phyloP scores from a whole-genome alignment of 2,888 invertebrate species.

The Zeuzera pyrina region DNA sequence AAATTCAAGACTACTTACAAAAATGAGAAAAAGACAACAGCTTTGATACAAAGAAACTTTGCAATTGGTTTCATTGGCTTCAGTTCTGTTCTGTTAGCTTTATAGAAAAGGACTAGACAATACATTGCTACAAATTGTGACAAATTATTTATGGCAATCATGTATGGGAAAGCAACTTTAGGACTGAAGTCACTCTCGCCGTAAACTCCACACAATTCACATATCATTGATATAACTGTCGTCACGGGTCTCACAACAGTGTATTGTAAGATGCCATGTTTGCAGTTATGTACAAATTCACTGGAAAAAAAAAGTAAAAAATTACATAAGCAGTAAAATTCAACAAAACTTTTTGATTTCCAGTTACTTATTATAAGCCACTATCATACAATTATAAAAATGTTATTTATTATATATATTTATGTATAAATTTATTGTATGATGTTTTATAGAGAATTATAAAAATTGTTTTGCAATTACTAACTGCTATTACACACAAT shows the following conservation, averaged over 20 bases:
- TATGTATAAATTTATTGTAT: too few relatives aligned
- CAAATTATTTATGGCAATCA: slow-evolving; percentile 90
- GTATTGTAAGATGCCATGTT: slow-evolving; percentile 97
- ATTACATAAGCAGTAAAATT: too few relatives aligned
- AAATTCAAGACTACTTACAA: slow-evolving; percentile 88
- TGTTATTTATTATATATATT: too few relatives aligned
- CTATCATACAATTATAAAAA: too few relatives aligned
- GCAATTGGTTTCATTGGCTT: slow-evolving; percentile 94
- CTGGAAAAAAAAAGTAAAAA: slow-evolving; percentile 54
- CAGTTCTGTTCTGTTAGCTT: slow-evolving; percentile 88
- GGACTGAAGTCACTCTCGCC: slow-evolving; percentile 93
- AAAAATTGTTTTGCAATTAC: too few relatives aligned
- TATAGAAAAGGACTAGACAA: slow-evolving; percentile 93
- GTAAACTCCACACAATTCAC: slow-evolving; percentile 88
- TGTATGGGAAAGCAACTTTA: slow-evolving; percentile 90
- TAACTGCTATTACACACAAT: too few relatives aligned
- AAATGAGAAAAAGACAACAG: slow-evolving; percentile 97
- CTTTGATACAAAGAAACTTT: slow-evolving; percentile 97
- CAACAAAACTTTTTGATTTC: too few relatives aligned
- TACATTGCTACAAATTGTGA: slow-evolving; percentile 98
- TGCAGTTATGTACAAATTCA: slow-evolving; percentile 94
- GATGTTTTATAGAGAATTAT: too few relatives aligned
- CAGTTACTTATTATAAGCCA: too few relatives aligned
- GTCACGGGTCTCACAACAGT: slow-evolving; percentile 93
- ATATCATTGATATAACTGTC: slow-evolving; percentile 91